Conservation (phyloP, 1,140 invertebrate genomes). For the Neodiprion lecontei region DNA sequence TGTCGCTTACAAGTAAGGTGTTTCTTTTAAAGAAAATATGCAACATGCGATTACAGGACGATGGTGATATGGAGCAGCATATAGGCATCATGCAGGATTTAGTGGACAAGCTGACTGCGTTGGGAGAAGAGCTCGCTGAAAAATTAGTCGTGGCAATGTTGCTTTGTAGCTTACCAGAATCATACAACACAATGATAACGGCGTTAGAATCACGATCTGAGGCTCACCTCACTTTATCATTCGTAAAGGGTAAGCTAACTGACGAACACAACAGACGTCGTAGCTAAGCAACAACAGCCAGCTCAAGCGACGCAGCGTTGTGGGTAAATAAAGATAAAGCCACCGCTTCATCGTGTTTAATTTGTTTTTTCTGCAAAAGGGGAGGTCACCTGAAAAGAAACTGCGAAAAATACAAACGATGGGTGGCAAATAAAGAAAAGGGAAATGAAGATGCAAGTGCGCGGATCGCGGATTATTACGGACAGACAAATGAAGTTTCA, state of each 20-base stretch:
- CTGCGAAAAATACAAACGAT: constrained; percentile 10
- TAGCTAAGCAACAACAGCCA: neutral
- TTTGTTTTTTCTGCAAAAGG: constrained; percentile 9
- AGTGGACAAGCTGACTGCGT: constrained; percentile 21
- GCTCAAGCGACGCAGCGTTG: neutral
- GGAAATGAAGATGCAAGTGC: too few species aligned
- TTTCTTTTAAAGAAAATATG: neutral
- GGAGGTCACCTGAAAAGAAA: neutral
- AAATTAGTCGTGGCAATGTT: constrained; percentile 22
- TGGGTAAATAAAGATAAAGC: constrained; percentile 16
- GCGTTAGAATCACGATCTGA: constrained; percentile 27
- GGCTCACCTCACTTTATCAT: constrained; percentile 17
- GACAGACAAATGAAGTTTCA: too few species aligned
- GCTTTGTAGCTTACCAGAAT: constrained; percentile 26
- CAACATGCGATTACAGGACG: too few species aligned
- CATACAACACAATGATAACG: constrained; percentile 26
- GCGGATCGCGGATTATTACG: too few species aligned
- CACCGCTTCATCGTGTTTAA: neutral
- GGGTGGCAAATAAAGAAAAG: neutral
- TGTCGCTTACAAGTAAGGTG: constrained; percentile 25
- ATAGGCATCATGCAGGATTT: too few species aligned
- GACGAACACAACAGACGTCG: constrained; percentile 10
- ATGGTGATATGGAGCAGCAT: too few species aligned
- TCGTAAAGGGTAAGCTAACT: constrained; percentile 20
- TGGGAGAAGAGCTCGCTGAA: constrained; percentile 24